These are phyloP conservation scores for Drosophila mimetica DNA, from an alignment of 2,888 invertebrate genomes.

Conservation along the genomic window DNA sequence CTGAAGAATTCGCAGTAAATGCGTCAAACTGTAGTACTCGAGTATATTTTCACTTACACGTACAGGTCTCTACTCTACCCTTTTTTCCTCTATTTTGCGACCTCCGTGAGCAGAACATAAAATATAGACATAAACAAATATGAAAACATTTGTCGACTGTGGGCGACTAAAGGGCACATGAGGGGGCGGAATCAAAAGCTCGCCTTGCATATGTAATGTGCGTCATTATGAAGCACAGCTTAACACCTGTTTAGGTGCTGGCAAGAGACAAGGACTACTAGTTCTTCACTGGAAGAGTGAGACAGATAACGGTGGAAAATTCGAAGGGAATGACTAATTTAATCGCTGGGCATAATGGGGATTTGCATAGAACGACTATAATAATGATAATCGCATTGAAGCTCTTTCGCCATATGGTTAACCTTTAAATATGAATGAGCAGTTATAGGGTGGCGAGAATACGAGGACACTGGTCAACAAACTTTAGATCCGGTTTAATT, in stretches of 20 bases:
- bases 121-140: conserved; percentile 60
- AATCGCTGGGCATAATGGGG: conserved; percentile 57
- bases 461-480: too few species aligned
- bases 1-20: too few species aligned
- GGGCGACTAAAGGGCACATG: conserved; percentile 12
- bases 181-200: conserved; percentile 29
- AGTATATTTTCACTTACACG: too few species aligned
- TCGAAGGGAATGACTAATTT: conserved; percentile 47
- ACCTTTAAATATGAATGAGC: conserved; percentile 26
- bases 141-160: conserved; percentile 57
- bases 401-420: conserved; percentile 17
- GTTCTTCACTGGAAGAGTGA: not conserved
- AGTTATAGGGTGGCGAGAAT: too few species aligned
- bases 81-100: too few species aligned
- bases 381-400: conserved; percentile 7
- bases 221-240: conserved; percentile 69
- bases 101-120: conserved; percentile 3
- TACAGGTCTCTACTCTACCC: too few species aligned
- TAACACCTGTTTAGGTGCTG: conserved; percentile 54
- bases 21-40: too few species aligned
- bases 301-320: conserved; percentile 2
- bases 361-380: conserved; percentile 54
- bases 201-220: conserved; percentile 68
- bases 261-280: not conserved
- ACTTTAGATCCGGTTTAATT: too few species aligned